These are phyloP conservation scores for Apteryx mantelli DNA, from an alignment of 2,113 vertebrate species.

Conservation along the genomic window DNA sequence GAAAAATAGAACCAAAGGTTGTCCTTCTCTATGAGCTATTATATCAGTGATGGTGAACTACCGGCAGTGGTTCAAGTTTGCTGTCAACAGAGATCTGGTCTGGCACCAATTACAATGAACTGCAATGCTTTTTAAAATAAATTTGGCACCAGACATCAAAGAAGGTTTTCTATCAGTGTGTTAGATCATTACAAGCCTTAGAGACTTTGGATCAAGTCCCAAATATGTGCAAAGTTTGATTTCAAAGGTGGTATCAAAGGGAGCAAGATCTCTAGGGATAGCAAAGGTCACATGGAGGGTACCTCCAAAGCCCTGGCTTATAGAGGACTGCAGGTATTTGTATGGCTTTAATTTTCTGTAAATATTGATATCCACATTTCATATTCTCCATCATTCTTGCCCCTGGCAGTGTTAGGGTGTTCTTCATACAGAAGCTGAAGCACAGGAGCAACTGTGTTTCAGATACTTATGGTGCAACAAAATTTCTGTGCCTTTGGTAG, in stretches of 20 bases:
- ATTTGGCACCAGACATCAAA: neutral
- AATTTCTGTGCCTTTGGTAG: neutral
- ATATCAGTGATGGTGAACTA: neutral
- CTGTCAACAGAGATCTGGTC: neutral
- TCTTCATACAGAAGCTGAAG: neutral
- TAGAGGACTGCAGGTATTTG: neutral
- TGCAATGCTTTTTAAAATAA: neutral
- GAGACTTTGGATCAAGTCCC: neutral
- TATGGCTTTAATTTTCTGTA: neutral
- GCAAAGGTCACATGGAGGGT: neutral
- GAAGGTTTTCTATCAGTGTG: neutral
- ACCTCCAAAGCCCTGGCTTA: neutral
- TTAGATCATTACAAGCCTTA: neutral
- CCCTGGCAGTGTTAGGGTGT: neutral
- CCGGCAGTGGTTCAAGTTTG: neutral
- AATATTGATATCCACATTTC: neutral
- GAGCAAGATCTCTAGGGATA: neutral
- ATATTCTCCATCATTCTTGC: neutral
- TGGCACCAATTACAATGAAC: neutral
- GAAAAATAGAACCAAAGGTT: neutral
- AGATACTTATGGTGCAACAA: neutral
- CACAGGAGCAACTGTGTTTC: fast-evolving
- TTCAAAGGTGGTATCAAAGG: neutral
- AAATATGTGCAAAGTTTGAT: neutral
- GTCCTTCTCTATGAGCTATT: neutral